A percentile compares a stretch with the other conserved stretches of the same genome.
phyloP scores from a whole-genome alignment of 1,140 invertebrate species.

The Solen grandis region DNA sequence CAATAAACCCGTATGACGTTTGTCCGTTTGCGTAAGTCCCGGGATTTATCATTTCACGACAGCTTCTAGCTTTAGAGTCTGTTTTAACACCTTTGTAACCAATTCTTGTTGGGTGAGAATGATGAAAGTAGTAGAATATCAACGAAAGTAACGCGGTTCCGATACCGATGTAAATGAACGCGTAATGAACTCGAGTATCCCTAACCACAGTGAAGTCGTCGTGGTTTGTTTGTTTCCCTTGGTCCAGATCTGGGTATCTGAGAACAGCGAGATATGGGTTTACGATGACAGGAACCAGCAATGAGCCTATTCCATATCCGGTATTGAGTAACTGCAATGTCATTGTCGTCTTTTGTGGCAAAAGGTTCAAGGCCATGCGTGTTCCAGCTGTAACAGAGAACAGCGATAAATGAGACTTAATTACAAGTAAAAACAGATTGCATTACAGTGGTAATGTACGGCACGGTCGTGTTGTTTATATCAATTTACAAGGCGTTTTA shows the following conservation, averaged over 20 bases:
- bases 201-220: background rate
- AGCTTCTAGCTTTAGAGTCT: background rate
- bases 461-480: no score
- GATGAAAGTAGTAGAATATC: conserved; percentile 4
- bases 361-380: conserved; percentile 2
- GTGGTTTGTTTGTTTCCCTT: background rate
- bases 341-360: conserved; percentile 16
- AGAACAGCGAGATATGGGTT: conserved; percentile 32
- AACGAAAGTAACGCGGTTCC: background rate
- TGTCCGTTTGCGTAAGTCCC: conserved; percentile 33
- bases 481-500: no score
- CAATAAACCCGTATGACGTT: background rate
- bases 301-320: conserved; percentile 11
- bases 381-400: conserved; percentile 21
- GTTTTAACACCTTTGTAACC: conserved; percentile 9
- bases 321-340: conserved; percentile 25
- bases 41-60: conserved; percentile 34
- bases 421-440: no score
- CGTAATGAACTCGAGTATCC: conserved; percentile 10
- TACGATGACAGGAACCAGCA: conserved; percentile 7
- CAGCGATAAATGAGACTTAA: no score
- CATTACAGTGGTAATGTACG: no score
- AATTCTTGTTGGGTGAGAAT: background rate
- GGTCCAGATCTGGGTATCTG: background rate
- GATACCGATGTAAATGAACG: conserved; percentile 8